These are phyloP conservation scores for Percina caprodes DNA, from an alignment of 2,113 vertebrate genomes.

Conservation along the genomic window DNA sequence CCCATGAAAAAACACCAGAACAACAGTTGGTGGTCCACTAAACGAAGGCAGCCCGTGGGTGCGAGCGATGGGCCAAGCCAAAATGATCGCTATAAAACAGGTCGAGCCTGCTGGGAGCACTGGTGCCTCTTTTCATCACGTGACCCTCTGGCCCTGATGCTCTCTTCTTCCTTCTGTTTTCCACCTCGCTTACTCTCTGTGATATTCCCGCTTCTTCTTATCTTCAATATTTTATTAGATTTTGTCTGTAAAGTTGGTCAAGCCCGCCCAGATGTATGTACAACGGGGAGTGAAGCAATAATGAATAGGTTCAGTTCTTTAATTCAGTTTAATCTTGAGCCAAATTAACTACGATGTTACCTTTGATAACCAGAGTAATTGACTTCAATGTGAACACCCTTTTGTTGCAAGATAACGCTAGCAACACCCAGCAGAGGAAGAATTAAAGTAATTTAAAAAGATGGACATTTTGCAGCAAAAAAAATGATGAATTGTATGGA, in stretches of 20 bases:
- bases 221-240: slow-evolving; percentile 46
- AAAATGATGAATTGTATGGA: not conserved
- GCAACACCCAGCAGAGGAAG: not conserved
- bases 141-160: slow-evolving; percentile 48
- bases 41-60: slow-evolving; percentile 63
- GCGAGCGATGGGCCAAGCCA: slow-evolving; percentile 46
- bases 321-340: slow-evolving; percentile 26
- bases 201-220: slow-evolving; percentile 7
- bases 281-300: not conserved
- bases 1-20: slow-evolving; percentile 69
- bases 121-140: slow-evolving; percentile 61
- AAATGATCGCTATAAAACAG: slow-evolving; percentile 67
- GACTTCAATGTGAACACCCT: slow-evolving; percentile 4
- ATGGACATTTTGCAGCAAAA: not conserved
- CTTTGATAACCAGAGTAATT: slow-evolving; percentile 6
- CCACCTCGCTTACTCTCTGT: slow-evolving; percentile 2
- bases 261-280: not conserved
- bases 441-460: not conserved
- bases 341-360: slow-evolving; percentile 32
- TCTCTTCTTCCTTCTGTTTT: slow-evolving; percentile 27
- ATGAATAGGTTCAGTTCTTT: slow-evolving; percentile 7
- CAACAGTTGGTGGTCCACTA: slow-evolving; percentile 63
- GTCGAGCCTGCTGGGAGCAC: slow-evolving; percentile 63
- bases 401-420: slow-evolving; percentile 3
- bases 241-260: slow-evolving; percentile 24